Base-by-base conservation (phyloP, 2,888 invertebrate species). In the Clostera curtula region DNA sequence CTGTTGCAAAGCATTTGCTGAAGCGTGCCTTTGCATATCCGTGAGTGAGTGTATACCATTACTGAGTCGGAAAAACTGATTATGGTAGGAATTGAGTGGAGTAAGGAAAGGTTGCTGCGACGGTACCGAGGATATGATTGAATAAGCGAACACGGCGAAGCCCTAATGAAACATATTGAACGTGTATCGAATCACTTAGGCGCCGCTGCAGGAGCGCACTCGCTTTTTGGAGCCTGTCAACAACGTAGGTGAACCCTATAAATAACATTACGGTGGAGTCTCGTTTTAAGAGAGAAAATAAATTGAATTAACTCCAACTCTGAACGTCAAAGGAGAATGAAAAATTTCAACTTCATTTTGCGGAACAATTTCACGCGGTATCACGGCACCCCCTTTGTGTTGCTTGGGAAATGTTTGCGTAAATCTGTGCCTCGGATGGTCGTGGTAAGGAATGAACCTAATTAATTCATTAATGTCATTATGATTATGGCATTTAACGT, bases 81-180 rank as follows among this genome's bases (percentile, higher is more conserved):
- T 80, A 80, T 56, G 49, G n/a, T 51, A 54, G 51, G 64, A 70
- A 63, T 63, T 63, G 65, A 72, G 62, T 58, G 59, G 60, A 65
- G 67, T 59, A 58, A 56, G 54, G 57, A 56, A 57, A 60, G 62
- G 56, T 43, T 44, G 41, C 47, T 59, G 64, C 63, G 58, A 41
- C 43, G 39, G 38, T 60, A 57, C 64, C 59, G 64, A 56, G 64
- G 64, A 68, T 74, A 68, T 83, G 75, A 83, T 83, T 80, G 73
- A 83, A 83, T 83, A 76, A 83, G 66, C 74, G 68, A 66, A 60
- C 69, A 59, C 67, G 67, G 71, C 49, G 59, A 67, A 70, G 14
- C 57, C 68, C 66, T 83, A 82, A 83, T 82, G 80, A 83, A 82
- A 82, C 80, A 79, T 82, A 82, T 82, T 80, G 82, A 79, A 77